These are phyloP conservation scores for Luehdorfia chinensis DNA, from an alignment of 1,140 invertebrate species.

Conservation along the genomic window DNA sequence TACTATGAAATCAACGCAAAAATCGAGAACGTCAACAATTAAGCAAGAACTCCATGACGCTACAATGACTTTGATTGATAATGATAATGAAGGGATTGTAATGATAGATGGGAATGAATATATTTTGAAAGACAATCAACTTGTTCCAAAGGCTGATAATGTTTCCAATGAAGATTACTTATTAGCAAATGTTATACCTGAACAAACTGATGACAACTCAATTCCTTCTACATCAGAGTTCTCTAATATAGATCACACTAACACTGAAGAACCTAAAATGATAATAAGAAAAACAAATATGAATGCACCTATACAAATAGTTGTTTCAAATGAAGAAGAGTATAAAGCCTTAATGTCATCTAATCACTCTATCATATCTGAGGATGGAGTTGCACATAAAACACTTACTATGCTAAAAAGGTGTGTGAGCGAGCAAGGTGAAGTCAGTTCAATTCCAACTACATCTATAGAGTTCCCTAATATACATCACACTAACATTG, in stretches of 20 bases:
- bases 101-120: conserved; percentile 78
- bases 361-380: conserved; percentile 66
- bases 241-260: conserved; percentile 29
- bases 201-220: conserved; percentile 27
- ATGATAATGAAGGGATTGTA: conserved; percentile 73
- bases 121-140: conserved; percentile 61
- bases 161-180: conserved; percentile 36
- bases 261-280: conserved; percentile 35
- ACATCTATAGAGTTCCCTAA: conserved; percentile 41
- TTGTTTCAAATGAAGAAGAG: conserved; percentile 72
- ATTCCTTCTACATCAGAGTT: conserved; percentile 28
- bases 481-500: conserved; percentile 26
- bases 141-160: conserved; percentile 45
- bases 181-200: conserved; percentile 33
- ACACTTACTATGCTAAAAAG: conserved; percentile 54
- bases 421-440: too few species aligned
- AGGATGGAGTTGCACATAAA: conserved; percentile 49
- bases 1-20: conserved; percentile 27
- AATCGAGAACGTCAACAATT: conserved; percentile 19
- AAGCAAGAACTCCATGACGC: conserved; percentile 31
- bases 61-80: conserved; percentile 33
- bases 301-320: conserved; percentile 68
- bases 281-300: conserved; percentile 47
- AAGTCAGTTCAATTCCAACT: conserved; percentile 31
- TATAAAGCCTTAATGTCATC: conserved; percentile 68